A percentile compares a stretch with the other conserved stretches of the same genome.
Evolutionary conservation across 2,113 vertebrate genomes (phyloP).

Genomic region (Trichomycterus rosablanca): DNA sequence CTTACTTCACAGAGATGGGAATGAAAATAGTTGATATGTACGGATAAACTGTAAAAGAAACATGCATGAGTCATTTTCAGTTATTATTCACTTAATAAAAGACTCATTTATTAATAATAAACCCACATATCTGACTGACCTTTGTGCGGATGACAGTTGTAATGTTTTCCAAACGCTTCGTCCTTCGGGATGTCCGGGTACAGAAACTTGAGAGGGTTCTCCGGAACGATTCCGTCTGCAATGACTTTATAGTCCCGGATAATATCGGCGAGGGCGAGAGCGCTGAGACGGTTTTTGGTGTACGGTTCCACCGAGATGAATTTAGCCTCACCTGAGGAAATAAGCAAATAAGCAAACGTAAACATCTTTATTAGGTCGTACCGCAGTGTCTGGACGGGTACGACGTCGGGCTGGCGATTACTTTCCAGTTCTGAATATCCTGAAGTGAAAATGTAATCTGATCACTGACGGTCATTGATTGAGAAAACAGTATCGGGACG

Average conservation of each 20-base stretch:
- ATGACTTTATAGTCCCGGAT: constrained; percentile 95
- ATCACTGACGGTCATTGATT: too few species aligned
- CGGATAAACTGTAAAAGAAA: constrained; percentile 57
- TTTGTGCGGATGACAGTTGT: constrained; percentile 88
- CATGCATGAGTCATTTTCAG: neutral
- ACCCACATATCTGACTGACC: too few species aligned
- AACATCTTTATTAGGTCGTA: too few species aligned
- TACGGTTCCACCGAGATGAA: constrained; percentile 95
- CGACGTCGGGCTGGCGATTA: too few species aligned
- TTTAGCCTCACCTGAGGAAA: constrained; percentile 76
- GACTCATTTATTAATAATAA: neutral
- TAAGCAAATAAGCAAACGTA: neutral
- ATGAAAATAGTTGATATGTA: constrained; percentile 88
- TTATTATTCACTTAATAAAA: too few species aligned
- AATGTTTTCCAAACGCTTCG: constrained; percentile 90
- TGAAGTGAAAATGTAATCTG: too few species aligned
- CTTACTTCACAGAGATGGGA: constrained; percentile 88
- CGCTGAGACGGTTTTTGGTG: constrained; percentile 84
- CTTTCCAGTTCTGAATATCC: too few species aligned
- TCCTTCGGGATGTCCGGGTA: constrained; percentile 94
- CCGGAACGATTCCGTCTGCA: constrained; percentile 82
- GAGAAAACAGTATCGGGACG: too few species aligned
- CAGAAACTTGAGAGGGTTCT: constrained; percentile 94
- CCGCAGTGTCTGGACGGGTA: too few species aligned
- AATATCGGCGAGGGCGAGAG: constrained; percentile 89